Conservation (phyloP, 2,113 vertebrate species). For the Malurus melanocephalus region DNA sequence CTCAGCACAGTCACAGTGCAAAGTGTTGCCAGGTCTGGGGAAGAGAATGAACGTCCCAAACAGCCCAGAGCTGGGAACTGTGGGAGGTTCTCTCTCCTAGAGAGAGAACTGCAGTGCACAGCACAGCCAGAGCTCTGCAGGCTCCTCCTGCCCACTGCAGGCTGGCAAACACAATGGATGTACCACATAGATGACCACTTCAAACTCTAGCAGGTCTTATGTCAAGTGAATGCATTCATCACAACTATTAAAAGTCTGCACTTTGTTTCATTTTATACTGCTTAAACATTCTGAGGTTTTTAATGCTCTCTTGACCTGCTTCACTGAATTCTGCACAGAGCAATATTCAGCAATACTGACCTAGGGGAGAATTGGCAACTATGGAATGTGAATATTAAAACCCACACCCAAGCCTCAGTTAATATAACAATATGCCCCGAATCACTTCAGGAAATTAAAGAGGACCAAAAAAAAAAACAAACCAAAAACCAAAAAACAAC, state of each 20-base stretch:
- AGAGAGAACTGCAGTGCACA: neutral
- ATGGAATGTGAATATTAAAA: neutral
- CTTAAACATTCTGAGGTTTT: neutral
- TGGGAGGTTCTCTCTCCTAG: neutral
- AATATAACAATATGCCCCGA: neutral
- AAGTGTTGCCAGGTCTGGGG: neutral
- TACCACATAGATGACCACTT: neutral
- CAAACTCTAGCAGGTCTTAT: neutral
- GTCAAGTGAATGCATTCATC: neutral
- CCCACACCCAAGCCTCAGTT: neutral
- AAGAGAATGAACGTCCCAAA: neutral
- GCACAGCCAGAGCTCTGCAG: neutral
- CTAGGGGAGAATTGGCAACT: neutral
- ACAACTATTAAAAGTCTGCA: neutral
- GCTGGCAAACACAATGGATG: neutral
- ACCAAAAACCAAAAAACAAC: neutral
- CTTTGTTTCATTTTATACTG: neutral
- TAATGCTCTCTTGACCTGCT: neutral
- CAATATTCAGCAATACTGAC: neutral
- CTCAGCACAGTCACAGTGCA: neutral
- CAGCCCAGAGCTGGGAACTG: neutral
- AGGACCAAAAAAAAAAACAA: rapidly evolving
- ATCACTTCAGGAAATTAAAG: slow-evolving; percentile 2
- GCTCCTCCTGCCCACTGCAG: neutral
- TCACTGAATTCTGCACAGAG: neutral